Base-by-base conservation (phyloP, 1,140 invertebrate species). In the Phymorhynchus buccinoides region DNA sequence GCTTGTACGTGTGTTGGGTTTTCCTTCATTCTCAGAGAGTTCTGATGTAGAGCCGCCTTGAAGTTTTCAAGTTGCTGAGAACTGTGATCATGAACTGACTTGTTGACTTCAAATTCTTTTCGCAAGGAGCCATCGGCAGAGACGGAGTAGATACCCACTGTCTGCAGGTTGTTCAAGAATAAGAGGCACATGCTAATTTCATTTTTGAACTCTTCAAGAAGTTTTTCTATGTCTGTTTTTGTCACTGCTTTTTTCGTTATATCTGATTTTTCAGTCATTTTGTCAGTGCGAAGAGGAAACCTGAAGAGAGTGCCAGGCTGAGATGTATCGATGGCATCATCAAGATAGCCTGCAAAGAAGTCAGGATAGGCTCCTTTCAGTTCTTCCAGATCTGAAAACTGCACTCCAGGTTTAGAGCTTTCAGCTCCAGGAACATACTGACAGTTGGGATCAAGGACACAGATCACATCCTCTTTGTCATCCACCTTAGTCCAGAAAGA, bases 371-470 rank as follows among this genome's bases (percentile, higher is more conserved):
- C 62, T 66, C 80, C 30, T 73, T 85, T 86, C 9, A 91, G 30
- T 12, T 48, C n/a, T n/a, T 56, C 30, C n/a, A 89, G n/a, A 83
- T 90, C 82, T 71, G 82, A 83, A 52, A 88, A 88, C 62, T 86
- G 85, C 30, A 86, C n/a, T n/a, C 87, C 92, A 91, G 16, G 91
- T 91, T n/a, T 88, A 27, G 79, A 44, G 27, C 44, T 35, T 14
- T 88, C 85, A 27, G 90, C n/a, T n/a, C 84, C 75, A 32, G 89
- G 89, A 41, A 92, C 85, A 85, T 89, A 90, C 32, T 86, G 88
- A 71, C 89, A 90, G 79, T 91, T 48, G 92, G 92, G n/a, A 87
- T 93, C 92, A 77, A 93, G 89, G 9, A 91, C 83, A 82, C 91
- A 92, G 3, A 93, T 71, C 27, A 87, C 88, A 80, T 91, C 89